Conservation (phyloP, 2,113 vertebrate genomes). For the Gymnarchus niloticus region DNA sequence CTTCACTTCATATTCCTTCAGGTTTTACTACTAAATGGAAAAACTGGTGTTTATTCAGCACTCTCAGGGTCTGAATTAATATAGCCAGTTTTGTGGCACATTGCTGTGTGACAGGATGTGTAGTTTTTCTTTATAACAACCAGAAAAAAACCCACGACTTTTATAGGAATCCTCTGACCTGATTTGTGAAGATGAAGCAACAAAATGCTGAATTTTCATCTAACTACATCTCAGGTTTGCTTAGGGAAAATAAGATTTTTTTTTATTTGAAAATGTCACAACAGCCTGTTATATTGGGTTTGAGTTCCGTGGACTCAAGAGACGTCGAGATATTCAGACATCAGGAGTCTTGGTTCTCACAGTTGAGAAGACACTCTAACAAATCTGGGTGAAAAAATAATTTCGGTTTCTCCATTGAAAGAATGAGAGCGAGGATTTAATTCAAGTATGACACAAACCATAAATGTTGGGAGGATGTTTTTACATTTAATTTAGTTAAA, state of each 20-base stretch:
- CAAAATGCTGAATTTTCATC: background rate
- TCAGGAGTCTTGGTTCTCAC: no score
- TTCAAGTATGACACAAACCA: background rate
- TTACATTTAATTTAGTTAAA: background rate
- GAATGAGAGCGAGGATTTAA: background rate
- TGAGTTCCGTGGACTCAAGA: background rate
- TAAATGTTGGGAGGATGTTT: background rate
- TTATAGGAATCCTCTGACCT: background rate
- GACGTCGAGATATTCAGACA: no score
- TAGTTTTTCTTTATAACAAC: background rate
- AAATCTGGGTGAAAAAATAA: no score
- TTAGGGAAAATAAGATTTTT: background rate
- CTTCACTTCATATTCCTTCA: no score
- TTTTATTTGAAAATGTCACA: background rate
- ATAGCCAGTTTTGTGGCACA: background rate
- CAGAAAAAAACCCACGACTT: no score
- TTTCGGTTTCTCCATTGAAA: no score
- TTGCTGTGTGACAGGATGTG: background rate
- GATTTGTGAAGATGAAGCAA: background rate
- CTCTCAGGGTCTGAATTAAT: background rate
- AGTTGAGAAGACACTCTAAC: no score
- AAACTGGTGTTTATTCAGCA: background rate
- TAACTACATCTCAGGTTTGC: slow-evolving; percentile 9
- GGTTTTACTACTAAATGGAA: background rate
- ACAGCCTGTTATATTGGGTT: background rate